A percentile compares a stretch with the other conserved stretches of the same genome.
These are phyloP conservation scores for Drosophila biarmipes DNA, from an alignment of 1,140 invertebrate species.

Conservation along the genomic window DNA sequence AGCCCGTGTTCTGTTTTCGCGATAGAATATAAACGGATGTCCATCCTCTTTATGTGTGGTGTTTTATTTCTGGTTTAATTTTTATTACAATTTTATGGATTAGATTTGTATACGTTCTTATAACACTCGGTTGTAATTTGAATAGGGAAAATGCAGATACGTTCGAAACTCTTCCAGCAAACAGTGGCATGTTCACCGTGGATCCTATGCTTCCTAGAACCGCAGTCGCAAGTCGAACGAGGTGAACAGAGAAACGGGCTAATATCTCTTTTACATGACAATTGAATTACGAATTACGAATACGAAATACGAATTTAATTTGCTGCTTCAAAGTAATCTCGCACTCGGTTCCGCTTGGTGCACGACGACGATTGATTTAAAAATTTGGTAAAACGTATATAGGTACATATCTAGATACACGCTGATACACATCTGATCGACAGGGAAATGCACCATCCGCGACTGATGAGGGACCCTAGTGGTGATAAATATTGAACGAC, in stretches of 20 bases:
- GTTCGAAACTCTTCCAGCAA: constrained; percentile 37
- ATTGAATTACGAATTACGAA: constrained; percentile 27
- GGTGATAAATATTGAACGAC: constrained; percentile 60
- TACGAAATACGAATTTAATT: constrained; percentile 30
- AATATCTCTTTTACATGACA: constrained; percentile 13
- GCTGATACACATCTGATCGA: constrained; percentile 18
- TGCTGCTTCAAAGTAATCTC: constrained; percentile 27
- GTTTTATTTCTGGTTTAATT: constrained; percentile 50
- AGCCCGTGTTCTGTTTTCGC: neutral
- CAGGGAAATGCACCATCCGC: constrained; percentile 45
- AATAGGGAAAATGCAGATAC: constrained; percentile 53
- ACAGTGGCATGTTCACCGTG: constrained; percentile 6
- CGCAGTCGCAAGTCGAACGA: constrained; percentile 12
- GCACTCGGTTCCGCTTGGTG: constrained; percentile 18
- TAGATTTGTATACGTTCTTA: constrained; percentile 55
- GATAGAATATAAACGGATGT: neutral
- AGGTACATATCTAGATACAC: constrained; percentile 50
- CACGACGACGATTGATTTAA: constrained; percentile 38
- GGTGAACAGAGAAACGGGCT: constrained; percentile 11
- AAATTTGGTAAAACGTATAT: constrained; percentile 59
- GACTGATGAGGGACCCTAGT: constrained; percentile 51
- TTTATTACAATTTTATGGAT: constrained; percentile 63
- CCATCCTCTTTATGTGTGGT: constrained; percentile 35
- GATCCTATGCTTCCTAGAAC: constrained; percentile 11
- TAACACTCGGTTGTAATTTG: constrained; percentile 46